Evolutionary conservation across 2,797 vertebrate species (phyloP).

Genomic region (Corythornis leucogaster): DNA sequence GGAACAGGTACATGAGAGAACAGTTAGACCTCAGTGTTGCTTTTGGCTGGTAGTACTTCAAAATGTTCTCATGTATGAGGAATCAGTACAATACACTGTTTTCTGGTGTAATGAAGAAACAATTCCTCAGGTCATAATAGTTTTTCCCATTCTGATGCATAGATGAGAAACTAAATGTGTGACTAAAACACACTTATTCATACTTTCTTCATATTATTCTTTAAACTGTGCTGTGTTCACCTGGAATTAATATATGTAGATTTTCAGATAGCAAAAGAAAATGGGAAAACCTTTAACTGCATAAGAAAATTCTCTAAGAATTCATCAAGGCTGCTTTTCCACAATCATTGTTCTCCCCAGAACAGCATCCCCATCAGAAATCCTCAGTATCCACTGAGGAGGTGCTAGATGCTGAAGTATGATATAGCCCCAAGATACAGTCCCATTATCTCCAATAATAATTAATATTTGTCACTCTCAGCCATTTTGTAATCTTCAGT

Average conservation of each 20-base stretch:
- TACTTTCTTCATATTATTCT: not conserved
- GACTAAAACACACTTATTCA: not conserved
- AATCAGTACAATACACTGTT: not conserved
- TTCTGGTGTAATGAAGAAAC: not conserved
- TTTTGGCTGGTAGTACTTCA: not conserved
- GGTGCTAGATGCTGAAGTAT: not conserved
- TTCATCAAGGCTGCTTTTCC: not conserved
- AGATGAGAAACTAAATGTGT: not conserved
- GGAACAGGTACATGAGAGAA: not conserved
- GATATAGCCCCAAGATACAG: not conserved
- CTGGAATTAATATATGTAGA: not conserved
- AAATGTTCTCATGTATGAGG: not conserved
- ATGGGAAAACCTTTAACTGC: not conserved
- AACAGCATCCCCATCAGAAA: not conserved
- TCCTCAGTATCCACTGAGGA: not conserved
- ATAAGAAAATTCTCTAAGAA: not conserved
- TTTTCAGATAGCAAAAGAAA: not conserved
- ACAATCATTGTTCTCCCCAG: not conserved
- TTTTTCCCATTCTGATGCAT: not conserved
- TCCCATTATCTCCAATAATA: not conserved
- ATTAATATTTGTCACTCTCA: not conserved
- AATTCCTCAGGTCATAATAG: not conserved
- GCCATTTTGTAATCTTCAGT: not conserved
- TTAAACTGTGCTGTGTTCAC: not conserved
- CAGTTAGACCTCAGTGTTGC: not conserved